A percentile compares a stretch with the other conserved stretches of the same genome.
Conservation (phyloP, 1,140 invertebrate species). For the Drosophila kikkawai region DNA sequence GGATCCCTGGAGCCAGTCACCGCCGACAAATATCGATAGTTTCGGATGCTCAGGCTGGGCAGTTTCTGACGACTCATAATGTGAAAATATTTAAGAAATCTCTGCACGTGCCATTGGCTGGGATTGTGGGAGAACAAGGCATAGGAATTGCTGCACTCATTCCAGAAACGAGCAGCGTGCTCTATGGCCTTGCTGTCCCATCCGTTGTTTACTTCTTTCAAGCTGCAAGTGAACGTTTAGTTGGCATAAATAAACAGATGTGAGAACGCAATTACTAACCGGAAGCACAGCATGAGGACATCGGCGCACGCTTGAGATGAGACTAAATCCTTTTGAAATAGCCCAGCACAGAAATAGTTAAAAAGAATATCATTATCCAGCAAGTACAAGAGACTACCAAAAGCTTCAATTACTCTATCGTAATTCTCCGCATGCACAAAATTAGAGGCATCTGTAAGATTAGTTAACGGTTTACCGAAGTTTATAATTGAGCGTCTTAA, state of each 20-base stretch:
- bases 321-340: slow-evolving; percentile 53
- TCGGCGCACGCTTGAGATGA: slow-evolving; percentile 52
- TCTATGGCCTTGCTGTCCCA: slow-evolving; percentile 24
- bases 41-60: slow-evolving; percentile 19
- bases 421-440: slow-evolving; percentile 45
- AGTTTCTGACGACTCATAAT: slow-evolving; percentile 1
- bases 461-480: not conserved
- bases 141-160: slow-evolving; percentile 51
- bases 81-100: slow-evolving; percentile 59
- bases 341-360: slow-evolving; percentile 35
- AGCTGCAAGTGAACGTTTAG: slow-evolving; percentile 17
- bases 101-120: slow-evolving; percentile 54
- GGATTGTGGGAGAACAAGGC: slow-evolving; percentile 45
- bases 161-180: slow-evolving; percentile 38
- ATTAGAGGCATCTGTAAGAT: slow-evolving; percentile 32
- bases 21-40: slow-evolving; percentile 40
- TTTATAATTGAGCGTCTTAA: not conserved
- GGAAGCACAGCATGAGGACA: slow-evolving; percentile 55
- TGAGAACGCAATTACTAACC: slow-evolving; percentile 17
- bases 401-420: slow-evolving; percentile 48
- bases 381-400: slow-evolving; percentile 36
- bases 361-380: slow-evolving; percentile 2
- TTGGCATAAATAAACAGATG: not conserved
- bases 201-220: slow-evolving; percentile 21
- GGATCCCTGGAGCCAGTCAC: slow-evolving; percentile 7